phyloP scores from a whole-genome alignment of 2,797 vertebrate species.

The Malacoraja senta region DNA sequence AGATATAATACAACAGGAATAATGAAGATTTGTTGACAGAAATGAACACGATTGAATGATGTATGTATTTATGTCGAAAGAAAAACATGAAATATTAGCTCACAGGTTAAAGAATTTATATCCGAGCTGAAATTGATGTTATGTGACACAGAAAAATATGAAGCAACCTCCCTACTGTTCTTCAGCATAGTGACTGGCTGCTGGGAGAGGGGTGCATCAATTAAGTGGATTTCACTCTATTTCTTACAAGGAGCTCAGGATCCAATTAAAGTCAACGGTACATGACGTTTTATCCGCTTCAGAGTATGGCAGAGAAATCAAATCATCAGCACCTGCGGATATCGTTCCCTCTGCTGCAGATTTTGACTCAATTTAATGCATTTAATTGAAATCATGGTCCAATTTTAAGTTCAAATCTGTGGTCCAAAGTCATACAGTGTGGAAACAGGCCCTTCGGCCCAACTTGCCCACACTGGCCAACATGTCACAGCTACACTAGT shows the following conservation, averaged over 20 bases:
- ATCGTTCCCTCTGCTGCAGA: not conserved
- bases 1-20: not conserved
- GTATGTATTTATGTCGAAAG: not conserved
- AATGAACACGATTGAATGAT: not conserved
- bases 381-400: not conserved
- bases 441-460: too few species aligned
- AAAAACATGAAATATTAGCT: not conserved
- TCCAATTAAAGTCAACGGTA: conserved; percentile 37
- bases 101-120: not conserved
- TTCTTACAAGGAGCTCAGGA: conserved; percentile 18
- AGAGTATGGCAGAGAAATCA: not conserved
- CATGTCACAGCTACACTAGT: too few species aligned
- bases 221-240: conserved; percentile 5
- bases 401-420: not conserved
- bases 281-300: conserved; percentile 16
- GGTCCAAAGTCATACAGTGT: too few species aligned
- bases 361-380: not conserved
- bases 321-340: not conserved
- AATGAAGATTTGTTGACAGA: not conserved
- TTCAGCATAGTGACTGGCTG: not conserved
- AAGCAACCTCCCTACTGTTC: not conserved
- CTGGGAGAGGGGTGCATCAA: not conserved
- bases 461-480: too few species aligned
- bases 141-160: not conserved
- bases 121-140: not conserved